These are phyloP conservation scores for Myocastor coypus DNA, from an alignment of 2,113 vertebrate genomes.

Conservation along the genomic window DNA sequence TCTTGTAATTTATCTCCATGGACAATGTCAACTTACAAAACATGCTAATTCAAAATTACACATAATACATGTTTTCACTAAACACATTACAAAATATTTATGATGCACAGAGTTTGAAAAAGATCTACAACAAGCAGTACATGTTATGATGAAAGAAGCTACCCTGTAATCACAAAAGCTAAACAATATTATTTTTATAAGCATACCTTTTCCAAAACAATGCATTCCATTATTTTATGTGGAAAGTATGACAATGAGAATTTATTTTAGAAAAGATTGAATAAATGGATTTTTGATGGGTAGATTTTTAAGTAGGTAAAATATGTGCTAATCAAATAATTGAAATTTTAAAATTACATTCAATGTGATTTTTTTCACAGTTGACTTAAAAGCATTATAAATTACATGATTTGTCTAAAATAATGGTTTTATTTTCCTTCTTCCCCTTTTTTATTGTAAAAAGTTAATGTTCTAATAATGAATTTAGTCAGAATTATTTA, in stretches of 20 bases:
- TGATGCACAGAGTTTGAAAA: not conserved
- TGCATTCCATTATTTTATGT: not conserved
- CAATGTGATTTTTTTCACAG: not conserved
- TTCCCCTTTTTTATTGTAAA: not conserved
- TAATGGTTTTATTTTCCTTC: conserved; percentile 55
- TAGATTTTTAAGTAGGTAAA: not conserved
- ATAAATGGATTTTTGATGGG: not conserved
- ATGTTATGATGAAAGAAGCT: not conserved
- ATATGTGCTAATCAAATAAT: not conserved
- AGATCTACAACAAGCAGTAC: not conserved
- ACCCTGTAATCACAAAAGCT: not conserved
- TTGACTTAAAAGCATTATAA: conserved; percentile 23
- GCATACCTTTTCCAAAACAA: not conserved
- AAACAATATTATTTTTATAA: not conserved
- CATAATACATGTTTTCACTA: not conserved
- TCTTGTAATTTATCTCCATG: not conserved
- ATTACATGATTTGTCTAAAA: conserved; percentile 40
- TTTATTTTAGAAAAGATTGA: not conserved
- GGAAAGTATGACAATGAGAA: not conserved
- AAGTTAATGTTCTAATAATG: conserved; percentile 66
- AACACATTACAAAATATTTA: not conserved
- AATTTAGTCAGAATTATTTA: conserved; percentile 57
- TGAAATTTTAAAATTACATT: not conserved
- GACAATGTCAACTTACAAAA: not conserved
- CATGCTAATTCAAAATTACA: not conserved